A percentile compares a stretch with the other conserved stretches of the same genome.
phyloP scores from a whole-genome alignment of 2,888 invertebrate species.

The Drosophila atripex region DNA sequence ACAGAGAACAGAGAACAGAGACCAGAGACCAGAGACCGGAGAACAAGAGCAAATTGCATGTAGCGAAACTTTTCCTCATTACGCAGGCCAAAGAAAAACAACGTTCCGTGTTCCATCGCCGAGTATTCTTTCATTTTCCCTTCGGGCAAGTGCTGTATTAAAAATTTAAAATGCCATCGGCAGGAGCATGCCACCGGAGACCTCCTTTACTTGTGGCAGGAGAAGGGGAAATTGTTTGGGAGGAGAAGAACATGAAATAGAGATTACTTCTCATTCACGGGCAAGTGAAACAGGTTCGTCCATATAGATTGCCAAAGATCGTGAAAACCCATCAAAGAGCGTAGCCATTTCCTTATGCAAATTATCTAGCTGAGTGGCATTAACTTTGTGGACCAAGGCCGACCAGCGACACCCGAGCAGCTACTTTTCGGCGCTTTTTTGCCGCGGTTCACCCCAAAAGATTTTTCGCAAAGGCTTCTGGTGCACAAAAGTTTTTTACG shows the following conservation, averaged over 20 bases:
- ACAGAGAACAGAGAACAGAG: constrained; percentile 1
- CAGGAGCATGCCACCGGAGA: constrained; percentile 7
- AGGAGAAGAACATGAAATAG: constrained; percentile 1
- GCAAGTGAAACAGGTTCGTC: constrained; percentile 17
- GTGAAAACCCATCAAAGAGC: constrained; percentile 34
- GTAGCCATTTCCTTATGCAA: constrained; percentile 34
- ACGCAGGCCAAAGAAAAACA: constrained; percentile 40
- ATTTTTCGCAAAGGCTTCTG: constrained; percentile 65
- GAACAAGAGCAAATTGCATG: constrained; percentile 42
- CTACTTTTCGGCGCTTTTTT: background rate
- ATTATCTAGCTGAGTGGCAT: constrained; percentile 36
- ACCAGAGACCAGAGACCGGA: background rate
- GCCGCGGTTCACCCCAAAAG: constrained; percentile 5
- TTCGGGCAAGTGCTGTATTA: constrained; percentile 38
- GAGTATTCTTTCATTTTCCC: constrained; percentile 23
- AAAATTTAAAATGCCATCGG: constrained; percentile 34
- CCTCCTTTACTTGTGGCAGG: constrained; percentile 1
- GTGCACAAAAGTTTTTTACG: constrained; percentile 65
- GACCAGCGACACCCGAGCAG: background rate
- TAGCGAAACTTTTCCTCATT: constrained; percentile 53
- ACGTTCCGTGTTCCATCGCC: constrained; percentile 3
- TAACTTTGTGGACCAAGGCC: constrained; percentile 35
- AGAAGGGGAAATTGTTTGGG: background rate
- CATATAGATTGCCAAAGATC: constrained; percentile 38
- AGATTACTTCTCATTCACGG: constrained; percentile 15